Conservation (phyloP, 2,888 invertebrate species). For the Nyleta sp. region DNA sequence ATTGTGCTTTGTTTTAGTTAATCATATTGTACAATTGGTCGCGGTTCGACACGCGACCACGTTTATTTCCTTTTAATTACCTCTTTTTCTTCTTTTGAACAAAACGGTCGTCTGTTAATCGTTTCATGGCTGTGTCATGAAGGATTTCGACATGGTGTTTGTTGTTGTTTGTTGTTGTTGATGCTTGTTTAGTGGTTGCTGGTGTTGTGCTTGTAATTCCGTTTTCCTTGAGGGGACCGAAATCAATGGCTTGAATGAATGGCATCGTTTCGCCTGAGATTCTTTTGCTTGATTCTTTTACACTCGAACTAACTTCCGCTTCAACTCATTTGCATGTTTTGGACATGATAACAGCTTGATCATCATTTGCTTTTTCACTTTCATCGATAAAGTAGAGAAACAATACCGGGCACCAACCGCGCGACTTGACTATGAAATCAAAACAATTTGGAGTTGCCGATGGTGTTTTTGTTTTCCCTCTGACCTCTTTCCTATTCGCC, state of each 20-base stretch:
- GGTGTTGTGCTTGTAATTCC: conserved; percentile 63
- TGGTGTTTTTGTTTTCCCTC: background rate
- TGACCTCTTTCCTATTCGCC: background rate
- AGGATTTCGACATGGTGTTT: conserved; percentile 75
- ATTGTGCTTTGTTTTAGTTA: conserved; percentile 71
- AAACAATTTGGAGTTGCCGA: background rate
- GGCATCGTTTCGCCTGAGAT: conserved; percentile 47
- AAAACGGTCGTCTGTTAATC: conserved; percentile 77
- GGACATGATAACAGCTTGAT: conserved; percentile 49
- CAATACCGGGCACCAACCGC: conserved; percentile 2
- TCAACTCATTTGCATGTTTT: conserved; percentile 44
- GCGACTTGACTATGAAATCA: background rate
- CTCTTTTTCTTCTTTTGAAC: conserved; percentile 61
- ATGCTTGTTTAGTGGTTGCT: conserved; percentile 58
- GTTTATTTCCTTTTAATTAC: conserved; percentile 50
- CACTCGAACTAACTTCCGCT: conserved; percentile 50
- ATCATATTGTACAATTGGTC: conserved; percentile 80
- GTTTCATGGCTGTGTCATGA: conserved; percentile 76
- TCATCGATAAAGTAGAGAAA: conserved; percentile 29
- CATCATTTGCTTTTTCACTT: conserved; percentile 35
- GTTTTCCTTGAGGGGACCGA: conserved; percentile 72
- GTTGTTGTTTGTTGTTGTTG: conserved; percentile 61
- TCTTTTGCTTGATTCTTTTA: conserved; percentile 33
- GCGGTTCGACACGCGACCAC: conserved; percentile 77
- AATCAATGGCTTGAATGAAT: conserved; percentile 51